Base-by-base conservation (phyloP, 2,797 vertebrate species). In the Tauraco hartlaubi region DNA sequence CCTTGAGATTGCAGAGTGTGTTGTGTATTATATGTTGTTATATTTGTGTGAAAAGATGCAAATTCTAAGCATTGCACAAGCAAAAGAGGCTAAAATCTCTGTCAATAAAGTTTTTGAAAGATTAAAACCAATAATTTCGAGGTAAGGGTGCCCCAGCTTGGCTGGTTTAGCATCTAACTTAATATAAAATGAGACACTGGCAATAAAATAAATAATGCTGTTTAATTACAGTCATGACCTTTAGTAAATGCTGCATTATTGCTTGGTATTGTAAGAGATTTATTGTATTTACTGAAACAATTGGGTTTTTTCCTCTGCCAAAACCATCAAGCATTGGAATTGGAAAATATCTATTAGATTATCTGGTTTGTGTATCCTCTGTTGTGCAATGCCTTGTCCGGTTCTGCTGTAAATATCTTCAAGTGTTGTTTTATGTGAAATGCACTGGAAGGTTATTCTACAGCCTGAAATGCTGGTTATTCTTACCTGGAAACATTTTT, bases 201-300 rank as follows among this genome's bases (percentile, higher is more conserved):
- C 49, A 95, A 90, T 90, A 64, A 88, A 93, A 94, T 93, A 93
- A 90, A 88, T 92, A 92, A 93, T 94, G 25, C 44, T 82, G n/a
- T 92, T 95, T 95, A 95, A 96, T 95, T 96, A 84, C 63, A 95
- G 71, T 76, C 71, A n/a, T 77, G 92, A 94, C 94, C 91, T 87
- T 84, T 76, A 79, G 39, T 93, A 92, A 85, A 92, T 92, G 63
- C 41, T 59, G 25, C 46, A 44, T 84, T 92, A 81, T 67, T 90
- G 61, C 52, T 88, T 76, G 33, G 22, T 73, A 64, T 79, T 76
- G 21, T 61, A 94, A 69, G 46, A 76, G 67, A 79, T 91, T 73
- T 94, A 88, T 95, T 82, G 14, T 68, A 79, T 84, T 95, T 94
- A 54, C 82, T 87, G 44, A 75, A 95, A 71, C 8, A 64, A 73